These are phyloP conservation scores for Reinhardtius hippoglossoides DNA, from an alignment of 2,113 vertebrate genomes.

Conservation along the genomic window DNA sequence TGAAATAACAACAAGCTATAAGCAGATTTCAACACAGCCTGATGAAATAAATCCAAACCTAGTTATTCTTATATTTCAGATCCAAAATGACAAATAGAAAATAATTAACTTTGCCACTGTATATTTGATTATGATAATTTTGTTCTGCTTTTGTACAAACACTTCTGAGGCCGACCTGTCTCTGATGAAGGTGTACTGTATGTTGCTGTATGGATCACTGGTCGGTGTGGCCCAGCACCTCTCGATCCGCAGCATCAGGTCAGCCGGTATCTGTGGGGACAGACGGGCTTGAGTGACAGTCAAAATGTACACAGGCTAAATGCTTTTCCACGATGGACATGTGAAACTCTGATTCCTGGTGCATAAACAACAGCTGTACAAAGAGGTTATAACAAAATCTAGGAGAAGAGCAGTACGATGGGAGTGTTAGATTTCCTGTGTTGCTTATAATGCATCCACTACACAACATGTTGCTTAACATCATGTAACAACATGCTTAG, in stretches of 20 bases:
- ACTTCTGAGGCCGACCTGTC: slow-evolving; percentile 75
- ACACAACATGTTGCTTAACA: slow-evolving; percentile 58
- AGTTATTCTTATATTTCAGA: too few species aligned
- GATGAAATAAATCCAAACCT: too few species aligned
- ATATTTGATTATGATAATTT: too few species aligned
- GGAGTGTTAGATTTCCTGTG: slow-evolving; percentile 46
- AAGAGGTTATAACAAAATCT: slow-evolving; percentile 25
- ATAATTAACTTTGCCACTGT: too few species aligned
- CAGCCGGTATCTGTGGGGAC: slow-evolving; percentile 71
- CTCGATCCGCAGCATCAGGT: slow-evolving; percentile 80
- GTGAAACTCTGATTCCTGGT: slow-evolving; percentile 31
- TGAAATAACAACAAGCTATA: slow-evolving; percentile 25
- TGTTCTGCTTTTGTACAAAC: neutral
- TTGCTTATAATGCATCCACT: neutral
- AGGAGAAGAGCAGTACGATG: slow-evolving; percentile 2
- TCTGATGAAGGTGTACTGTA: slow-evolving; percentile 84
- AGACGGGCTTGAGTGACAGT: neutral
- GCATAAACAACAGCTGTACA: slow-evolving; percentile 67
- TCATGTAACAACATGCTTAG: slow-evolving; percentile 17
- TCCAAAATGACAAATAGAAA: too few species aligned
- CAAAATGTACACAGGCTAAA: neutral
- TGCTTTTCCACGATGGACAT: neutral
- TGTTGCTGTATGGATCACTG: slow-evolving; percentile 81
- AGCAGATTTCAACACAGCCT: slow-evolving; percentile 11
- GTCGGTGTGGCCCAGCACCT: slow-evolving; percentile 84